Base-by-base conservation (phyloP, 1,140 invertebrate species). In the Magallana ariakensis region DNA sequence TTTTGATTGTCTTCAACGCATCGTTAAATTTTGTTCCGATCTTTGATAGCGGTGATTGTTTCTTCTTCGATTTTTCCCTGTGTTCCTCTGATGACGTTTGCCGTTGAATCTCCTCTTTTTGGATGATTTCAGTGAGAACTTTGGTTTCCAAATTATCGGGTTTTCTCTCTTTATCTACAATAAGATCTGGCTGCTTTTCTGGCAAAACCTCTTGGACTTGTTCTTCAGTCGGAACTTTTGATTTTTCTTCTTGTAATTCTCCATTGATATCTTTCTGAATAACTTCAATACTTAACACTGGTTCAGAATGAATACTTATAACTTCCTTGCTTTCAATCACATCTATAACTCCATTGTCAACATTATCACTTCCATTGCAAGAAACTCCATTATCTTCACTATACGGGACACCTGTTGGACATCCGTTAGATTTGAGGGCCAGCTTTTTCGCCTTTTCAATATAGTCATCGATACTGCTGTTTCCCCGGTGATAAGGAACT, bases 1-100 rank as follows among this genome's bases (percentile, higher is more conserved):
- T 19, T 75, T 75, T 75, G 22, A 75, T 75, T 13, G 22, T 75
- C 15, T 75, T 75, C 26, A 19, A 26, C 10, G 66, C 66, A 11
- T 75, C 66, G 33, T 75, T 75, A 26, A 75, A 75, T 15, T 75
- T 75, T 26, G 33, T 13, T 26, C 66, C 66, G 33, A 75, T 26
- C 22, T 75, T 75, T 26, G 66, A 75, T 2, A 75, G 22, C 10
- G 66, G 66, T 10, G 66, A 75, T 11, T 70, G 62, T 22, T 75
- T 75, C 22, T 26, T 75, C 66, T 75, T 75, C 0, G 66, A 33
- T 75, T 26, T 75, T 33, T 75, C 66, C 15, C 22, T 75, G 22
- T 75, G 19, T 33, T 75, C 66, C 22, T 75, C 66, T 9, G 66
- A 2, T 4, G 66, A 75, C 0, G 66, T 75, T 0, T 75, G 66